These are phyloP conservation scores for Somateria mollissima DNA, from an alignment of 2,797 vertebrate genomes.

Conservation along the genomic window DNA sequence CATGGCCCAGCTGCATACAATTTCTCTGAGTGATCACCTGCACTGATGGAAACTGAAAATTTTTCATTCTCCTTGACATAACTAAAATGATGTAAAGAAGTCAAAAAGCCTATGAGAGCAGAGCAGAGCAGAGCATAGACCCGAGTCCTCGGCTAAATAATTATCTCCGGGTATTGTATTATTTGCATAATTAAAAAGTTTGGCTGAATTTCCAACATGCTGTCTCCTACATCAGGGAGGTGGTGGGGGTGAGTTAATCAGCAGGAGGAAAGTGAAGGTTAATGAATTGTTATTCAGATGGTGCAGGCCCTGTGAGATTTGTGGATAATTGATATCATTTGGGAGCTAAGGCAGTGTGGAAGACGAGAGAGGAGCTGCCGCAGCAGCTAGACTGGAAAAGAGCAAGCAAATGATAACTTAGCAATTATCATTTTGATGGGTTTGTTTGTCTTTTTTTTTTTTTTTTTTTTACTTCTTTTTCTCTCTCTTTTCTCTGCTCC, in stretches of 20 bases:
- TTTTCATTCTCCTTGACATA: constrained; percentile 72
- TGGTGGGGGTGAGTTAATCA: constrained; percentile 69
- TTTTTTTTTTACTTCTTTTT: background rate
- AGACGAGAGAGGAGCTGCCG: constrained; percentile 46
- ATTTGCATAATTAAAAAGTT: constrained; percentile 76
- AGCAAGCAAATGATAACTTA: constrained; percentile 73
- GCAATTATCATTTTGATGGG: constrained; percentile 73
- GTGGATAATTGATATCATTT: constrained; percentile 80
- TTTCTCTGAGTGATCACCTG: constrained; percentile 25
- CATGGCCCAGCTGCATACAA: background rate
- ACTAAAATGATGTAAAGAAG: constrained; percentile 22
- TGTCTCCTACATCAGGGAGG: constrained; percentile 62
- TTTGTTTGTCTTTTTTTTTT: constrained; percentile 20
- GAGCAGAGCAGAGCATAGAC: background rate
- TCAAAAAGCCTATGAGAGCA: constrained; percentile 44
- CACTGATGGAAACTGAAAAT: background rate
- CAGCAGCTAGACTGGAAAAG: constrained; percentile 59
- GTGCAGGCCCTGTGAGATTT: constrained; percentile 71
- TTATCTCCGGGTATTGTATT: constrained; percentile 60
- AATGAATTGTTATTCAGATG: constrained; percentile 79
- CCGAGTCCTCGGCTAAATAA: constrained; percentile 65
- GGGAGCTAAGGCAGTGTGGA: constrained; percentile 62
- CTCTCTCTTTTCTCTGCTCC: background rate
- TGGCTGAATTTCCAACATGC: constrained; percentile 56
- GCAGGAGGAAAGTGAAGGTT: constrained; percentile 76